Percentiles rank a stretch among this genome's conserved stretches.
phyloP scores from a whole-genome alignment of 2,113 vertebrate species.

The Daboia siamensis region DNA sequence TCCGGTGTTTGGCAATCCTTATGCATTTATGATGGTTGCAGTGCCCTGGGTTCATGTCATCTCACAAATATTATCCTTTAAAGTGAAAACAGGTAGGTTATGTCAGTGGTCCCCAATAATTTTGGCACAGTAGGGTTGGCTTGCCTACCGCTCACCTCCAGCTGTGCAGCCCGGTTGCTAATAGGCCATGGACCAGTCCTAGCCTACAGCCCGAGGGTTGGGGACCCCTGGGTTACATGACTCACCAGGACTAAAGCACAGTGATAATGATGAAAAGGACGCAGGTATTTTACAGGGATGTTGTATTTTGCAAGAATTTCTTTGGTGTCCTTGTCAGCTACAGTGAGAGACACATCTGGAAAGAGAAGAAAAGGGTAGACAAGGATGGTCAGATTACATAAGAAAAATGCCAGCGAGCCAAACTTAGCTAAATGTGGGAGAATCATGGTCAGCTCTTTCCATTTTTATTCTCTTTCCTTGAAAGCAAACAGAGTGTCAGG shows the following conservation, averaged over 20 bases:
- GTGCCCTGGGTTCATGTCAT: too few relatives aligned
- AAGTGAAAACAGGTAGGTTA: not conserved
- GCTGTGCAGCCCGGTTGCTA: not conserved
- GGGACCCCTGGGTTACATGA: not conserved
- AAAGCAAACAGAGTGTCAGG: not conserved
- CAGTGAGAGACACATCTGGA: constrained; percentile 57
- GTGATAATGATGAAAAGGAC: constrained; percentile 66
- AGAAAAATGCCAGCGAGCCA: not conserved
- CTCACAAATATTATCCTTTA: not conserved
- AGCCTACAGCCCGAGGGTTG: not conserved
- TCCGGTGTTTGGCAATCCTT: too few relatives aligned
- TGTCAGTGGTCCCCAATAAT: not conserved
- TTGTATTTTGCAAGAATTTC: constrained; percentile 62
- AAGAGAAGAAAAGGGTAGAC: not conserved
- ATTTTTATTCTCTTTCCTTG: not conserved
- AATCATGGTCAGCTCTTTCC: too few relatives aligned
- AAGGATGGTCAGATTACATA: not conserved
- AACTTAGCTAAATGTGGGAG: not conserved
- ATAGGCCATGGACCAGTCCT: not conserved
- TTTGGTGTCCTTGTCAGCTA: constrained; percentile 64
- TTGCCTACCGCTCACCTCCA: not conserved
- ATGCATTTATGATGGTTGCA: too few relatives aligned
- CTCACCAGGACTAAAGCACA: constrained; percentile 69
- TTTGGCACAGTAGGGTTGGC: not conserved
- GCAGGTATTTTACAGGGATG: constrained; percentile 58